Evolutionary conservation across 1,140 invertebrate genomes (phyloP).

Genomic region (Drosophila simulans): DNA sequence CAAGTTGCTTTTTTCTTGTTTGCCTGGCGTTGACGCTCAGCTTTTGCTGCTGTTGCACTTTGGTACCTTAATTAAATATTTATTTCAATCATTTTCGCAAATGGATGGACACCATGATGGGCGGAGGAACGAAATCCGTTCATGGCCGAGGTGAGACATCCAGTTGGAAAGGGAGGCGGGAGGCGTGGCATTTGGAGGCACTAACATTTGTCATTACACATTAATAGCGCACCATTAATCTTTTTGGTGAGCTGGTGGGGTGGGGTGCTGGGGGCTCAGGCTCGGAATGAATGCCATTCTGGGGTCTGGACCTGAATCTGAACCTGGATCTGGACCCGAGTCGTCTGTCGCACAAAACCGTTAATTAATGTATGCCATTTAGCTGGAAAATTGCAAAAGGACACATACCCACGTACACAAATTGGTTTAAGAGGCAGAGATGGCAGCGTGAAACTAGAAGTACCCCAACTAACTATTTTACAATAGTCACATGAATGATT

Average conservation of each 20-base stretch:
- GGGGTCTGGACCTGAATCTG: conserved; percentile 46
- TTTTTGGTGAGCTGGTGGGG: conserved; percentile 59
- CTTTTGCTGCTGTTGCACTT: conserved; percentile 42
- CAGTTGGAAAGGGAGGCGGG: background rate
- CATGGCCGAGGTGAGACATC: conserved; percentile 41
- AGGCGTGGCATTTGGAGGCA: conserved; percentile 24
- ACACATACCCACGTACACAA: conserved; percentile 33
- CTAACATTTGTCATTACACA: conserved; percentile 83
- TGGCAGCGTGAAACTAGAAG: conserved; percentile 6
- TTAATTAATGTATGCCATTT: conserved; percentile 84
- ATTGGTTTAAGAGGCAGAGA: conserved; percentile 18
- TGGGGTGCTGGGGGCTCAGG: conserved; percentile 31
- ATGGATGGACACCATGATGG: conserved; percentile 48
- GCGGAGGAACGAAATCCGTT: conserved; percentile 34
- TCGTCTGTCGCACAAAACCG: conserved; percentile 65
- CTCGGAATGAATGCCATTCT: conserved; percentile 37
- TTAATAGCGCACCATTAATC: conserved; percentile 82
- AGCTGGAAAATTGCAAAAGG: conserved; percentile 80
- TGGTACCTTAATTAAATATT: conserved; percentile 78
- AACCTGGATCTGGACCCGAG: conserved; percentile 60
- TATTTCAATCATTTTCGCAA: conserved; percentile 76
- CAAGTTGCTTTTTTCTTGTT: conserved; percentile 35
- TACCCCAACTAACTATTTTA: background rate
- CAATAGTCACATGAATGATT: background rate
- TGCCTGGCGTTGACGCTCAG: conserved; percentile 12